Conservation (phyloP, 2,888 invertebrate genomes). For the Boloria selene region DNA sequence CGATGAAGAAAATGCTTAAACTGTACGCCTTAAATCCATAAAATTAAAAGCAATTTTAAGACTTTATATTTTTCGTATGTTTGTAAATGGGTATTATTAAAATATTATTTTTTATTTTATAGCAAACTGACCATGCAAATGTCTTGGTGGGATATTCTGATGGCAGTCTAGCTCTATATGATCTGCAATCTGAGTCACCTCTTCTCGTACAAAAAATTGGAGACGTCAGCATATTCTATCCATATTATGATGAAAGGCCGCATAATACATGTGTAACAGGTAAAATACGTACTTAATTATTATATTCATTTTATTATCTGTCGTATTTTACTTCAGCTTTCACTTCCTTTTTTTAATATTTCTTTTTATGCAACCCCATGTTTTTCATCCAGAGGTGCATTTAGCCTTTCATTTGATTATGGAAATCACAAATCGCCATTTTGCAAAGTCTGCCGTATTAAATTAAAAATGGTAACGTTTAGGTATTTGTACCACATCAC, state of each 20-base stretch:
- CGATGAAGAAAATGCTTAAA: too few species aligned
- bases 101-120: constrained; percentile 44
- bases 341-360: too few species aligned
- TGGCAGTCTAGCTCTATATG: constrained; percentile 85
- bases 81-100: constrained; percentile 9
- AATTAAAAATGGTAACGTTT: too few species aligned
- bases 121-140: constrained; percentile 78
- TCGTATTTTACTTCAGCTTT: too few species aligned
- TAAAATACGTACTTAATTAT: constrained; percentile 47
- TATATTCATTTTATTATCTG: too few species aligned
- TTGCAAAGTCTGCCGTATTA: too few species aligned
- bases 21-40: too few species aligned
- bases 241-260: constrained; percentile 82
- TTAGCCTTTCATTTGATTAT: too few species aligned
- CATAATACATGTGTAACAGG: constrained; percentile 83
- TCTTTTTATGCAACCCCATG: too few species aligned
- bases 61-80: neutral
- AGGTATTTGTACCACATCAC: too few species aligned
- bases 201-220: constrained; percentile 67
- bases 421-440: too few species aligned
- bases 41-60: neutral
- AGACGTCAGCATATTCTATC: constrained; percentile 73
- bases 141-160: constrained; percentile 87
- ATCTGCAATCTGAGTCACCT: constrained; percentile 79
- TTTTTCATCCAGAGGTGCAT: too few species aligned